Conservation (phyloP, 2,113 vertebrate species). For the Crypturellus undulatus region DNA sequence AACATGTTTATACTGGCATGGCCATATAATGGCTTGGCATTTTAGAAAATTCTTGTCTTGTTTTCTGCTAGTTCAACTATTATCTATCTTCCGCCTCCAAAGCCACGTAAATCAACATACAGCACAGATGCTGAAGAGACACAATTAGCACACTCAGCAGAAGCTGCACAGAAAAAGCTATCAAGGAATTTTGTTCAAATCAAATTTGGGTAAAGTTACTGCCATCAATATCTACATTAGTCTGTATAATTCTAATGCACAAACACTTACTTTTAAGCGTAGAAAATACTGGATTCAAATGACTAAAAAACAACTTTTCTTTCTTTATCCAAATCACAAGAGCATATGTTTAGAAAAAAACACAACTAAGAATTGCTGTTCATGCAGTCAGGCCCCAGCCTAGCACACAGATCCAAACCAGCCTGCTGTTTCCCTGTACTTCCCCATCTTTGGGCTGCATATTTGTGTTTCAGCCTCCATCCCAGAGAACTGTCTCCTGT, state of each 20-base stretch:
- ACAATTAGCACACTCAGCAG: not conserved
- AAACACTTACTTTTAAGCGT: not conserved
- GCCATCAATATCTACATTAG: not conserved
- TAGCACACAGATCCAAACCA: fast-evolving
- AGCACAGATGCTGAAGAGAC: not conserved
- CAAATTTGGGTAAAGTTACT: not conserved
- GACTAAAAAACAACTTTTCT: not conserved
- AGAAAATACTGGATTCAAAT: not conserved
- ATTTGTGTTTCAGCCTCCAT: not conserved
- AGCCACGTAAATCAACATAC: not conserved
- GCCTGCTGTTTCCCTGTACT: not conserved
- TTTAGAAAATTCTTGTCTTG: not conserved
- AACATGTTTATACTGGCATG: not conserved
- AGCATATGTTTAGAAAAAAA: not conserved
- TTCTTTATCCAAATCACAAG: not conserved
- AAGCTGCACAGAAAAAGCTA: not conserved
- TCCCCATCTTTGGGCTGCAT: not conserved
- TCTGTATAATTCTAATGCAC: not conserved
- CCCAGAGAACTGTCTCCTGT: not conserved
- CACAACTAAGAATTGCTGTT: not conserved
- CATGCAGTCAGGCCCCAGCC: not conserved
- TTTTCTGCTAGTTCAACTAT: not conserved
- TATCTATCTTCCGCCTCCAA: not conserved
- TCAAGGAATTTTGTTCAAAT: not conserved
- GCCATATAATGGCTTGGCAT: not conserved